A percentile compares a stretch with the other conserved stretches of the same genome.
Conservation (phyloP, 2,113 vertebrate species). For the Catagonus wagneri region DNA sequence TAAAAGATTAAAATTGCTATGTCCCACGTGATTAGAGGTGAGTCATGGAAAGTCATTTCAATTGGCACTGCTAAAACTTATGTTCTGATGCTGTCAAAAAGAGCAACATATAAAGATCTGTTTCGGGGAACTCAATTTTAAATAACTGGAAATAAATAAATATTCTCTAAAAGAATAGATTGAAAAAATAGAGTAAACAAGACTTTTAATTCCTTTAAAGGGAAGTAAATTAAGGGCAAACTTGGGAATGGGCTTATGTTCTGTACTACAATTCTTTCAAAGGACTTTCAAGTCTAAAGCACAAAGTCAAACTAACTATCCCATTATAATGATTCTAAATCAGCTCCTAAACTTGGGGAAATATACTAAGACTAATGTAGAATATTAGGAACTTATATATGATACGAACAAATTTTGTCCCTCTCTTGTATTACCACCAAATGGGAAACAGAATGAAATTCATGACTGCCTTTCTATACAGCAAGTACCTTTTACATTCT, state of each 20-base stretch:
- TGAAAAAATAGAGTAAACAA: conserved; percentile 75
- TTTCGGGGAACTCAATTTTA: conserved; percentile 43
- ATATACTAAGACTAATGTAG: conserved; percentile 53
- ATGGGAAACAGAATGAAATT: conserved; percentile 90
- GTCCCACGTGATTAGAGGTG: conserved; percentile 45
- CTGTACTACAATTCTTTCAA: conserved; percentile 80
- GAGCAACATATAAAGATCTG: conserved; percentile 67
- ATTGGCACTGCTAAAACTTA: conserved; percentile 51
- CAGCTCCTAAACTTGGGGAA: conserved; percentile 68
- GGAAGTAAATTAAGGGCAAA: conserved; percentile 76
- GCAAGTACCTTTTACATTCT: conserved; percentile 8
- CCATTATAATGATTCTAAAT: conserved; percentile 79
- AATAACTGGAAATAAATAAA: conserved; percentile 66
- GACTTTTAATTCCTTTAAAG: conserved; percentile 79
- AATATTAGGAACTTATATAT: conserved; percentile 68
- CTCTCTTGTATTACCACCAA: conserved; percentile 90
- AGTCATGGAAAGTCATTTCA: conserved; percentile 62
- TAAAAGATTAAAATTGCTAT: conserved; percentile 59
- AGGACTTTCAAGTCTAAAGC: conserved; percentile 81
- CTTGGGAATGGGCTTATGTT: conserved; percentile 80
- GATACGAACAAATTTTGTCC: conserved; percentile 77
- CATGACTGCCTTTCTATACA: conserved; percentile 86
- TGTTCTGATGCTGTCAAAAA: conserved; percentile 47
- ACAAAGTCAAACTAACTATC: conserved; percentile 79
- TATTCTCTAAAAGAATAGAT: conserved; percentile 74